Evolutionary conservation across 1,140 invertebrate genomes (phyloP), one percentile per base, ranked within the genome.

Genomic region (Papilio dardanus): DNA sequence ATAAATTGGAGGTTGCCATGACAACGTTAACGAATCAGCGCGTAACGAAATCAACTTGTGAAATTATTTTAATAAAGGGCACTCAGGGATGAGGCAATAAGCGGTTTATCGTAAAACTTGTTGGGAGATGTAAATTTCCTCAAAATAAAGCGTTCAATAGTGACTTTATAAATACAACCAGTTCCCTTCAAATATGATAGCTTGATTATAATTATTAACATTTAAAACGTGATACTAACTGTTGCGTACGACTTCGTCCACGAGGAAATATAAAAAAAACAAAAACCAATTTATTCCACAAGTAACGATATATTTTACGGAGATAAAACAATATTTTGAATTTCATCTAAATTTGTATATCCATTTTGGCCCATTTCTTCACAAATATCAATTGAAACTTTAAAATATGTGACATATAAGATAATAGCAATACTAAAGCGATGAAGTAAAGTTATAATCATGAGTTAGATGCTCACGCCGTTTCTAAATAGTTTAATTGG

Each of bases 21-120:
- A 5, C 24, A 58, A 58, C 54, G 30, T 62, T 62, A 62, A 62
- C 54, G 54, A 30, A 62, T 62, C 54, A 28, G 10, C 54, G 21
- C 54, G 24, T 62, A 62, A 62, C 24, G 54, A 28, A 62, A 62
- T 62, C 54, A 62, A 62, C 24, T 62, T 62, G 54, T 62, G 54
- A 62, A 62, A 62, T 62, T 28, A 62, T 62, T 62, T 62, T 62
- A 62, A 62, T 62, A 62, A 62, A 62, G 54, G 54, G 24, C 50
- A 54, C 54, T 62, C 54, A 21, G 12, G 54, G 54, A 62, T 62
- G 54, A 28, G 24, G 54, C 54, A 62, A 62, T 62, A 62, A 62
- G 54, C 54, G 54, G 54, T 24, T 62, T 62, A 62, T 62, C 54
- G 54, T 54, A 54, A 54, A 54, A 24, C 50, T 54, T 54, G 21